Conservation (phyloP, 1,140 invertebrate species). For the Lucilia sericata region DNA sequence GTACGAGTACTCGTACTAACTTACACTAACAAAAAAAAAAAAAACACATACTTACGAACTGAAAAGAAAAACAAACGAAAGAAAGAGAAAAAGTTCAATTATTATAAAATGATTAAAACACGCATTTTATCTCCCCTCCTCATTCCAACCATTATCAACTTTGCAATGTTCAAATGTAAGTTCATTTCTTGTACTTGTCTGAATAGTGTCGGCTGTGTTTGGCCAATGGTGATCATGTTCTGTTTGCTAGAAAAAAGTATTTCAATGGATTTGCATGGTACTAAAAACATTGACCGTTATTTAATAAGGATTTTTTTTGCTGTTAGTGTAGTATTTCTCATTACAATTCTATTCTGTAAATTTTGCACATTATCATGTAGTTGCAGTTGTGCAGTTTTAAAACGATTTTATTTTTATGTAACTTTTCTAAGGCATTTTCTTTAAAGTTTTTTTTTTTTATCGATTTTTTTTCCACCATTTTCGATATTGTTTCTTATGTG, state of each 20-base stretch:
- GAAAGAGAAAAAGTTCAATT: background rate
- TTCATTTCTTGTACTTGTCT: no score
- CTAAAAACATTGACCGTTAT: slow-evolving; percentile 31
- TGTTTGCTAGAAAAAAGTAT: background rate
- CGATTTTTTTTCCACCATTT: no score
- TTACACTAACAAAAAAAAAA: no score
- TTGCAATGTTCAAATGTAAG: background rate
- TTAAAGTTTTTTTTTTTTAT: no score
- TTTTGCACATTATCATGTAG: background rate
- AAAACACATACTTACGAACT: background rate
- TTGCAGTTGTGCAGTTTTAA: background rate
- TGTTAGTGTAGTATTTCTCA: background rate
- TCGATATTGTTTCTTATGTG: slow-evolving; percentile 19
- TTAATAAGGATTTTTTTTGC: slow-evolving; percentile 10
- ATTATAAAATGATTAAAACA: slow-evolving; percentile 41
- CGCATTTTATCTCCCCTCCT: slow-evolving; percentile 21
- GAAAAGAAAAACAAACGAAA: background rate
- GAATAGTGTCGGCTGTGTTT: no score
- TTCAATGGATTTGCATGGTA: background rate
- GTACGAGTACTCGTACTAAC: background rate
- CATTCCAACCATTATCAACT: no score
- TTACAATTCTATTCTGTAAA: slow-evolving; percentile 4
- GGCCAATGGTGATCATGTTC: background rate
- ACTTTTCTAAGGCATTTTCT: background rate
- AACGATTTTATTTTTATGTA: background rate